phyloP scores from a whole-genome alignment of 2,888 invertebrate genomes.

The Agrilus biguttatus region DNA sequence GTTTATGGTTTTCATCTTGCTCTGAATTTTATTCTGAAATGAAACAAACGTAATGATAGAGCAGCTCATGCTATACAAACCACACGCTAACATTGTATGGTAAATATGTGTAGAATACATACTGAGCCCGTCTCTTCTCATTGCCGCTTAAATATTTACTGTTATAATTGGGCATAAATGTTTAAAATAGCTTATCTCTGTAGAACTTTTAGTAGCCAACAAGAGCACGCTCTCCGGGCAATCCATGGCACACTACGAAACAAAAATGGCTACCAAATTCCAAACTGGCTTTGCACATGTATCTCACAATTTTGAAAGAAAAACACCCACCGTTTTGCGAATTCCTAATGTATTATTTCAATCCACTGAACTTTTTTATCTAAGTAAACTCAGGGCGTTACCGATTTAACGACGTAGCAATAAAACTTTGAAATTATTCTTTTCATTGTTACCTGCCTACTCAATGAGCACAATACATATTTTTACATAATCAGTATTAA shows the following conservation, averaged over 20 bases:
- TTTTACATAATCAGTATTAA: no score
- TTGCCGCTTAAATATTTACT: slow-evolving; percentile 14
- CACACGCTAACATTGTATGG: slow-evolving; percentile 7
- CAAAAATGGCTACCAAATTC: slow-evolving; percentile 24
- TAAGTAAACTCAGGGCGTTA: no score
- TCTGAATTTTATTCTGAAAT: slow-evolving; percentile 58
- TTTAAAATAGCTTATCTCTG: slow-evolving; percentile 12
- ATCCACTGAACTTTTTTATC: no score
- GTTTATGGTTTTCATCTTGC: slow-evolving; percentile 67
- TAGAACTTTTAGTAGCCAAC: slow-evolving; percentile 9
- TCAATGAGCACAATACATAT: no score
- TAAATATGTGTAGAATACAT: slow-evolving; percentile 16
- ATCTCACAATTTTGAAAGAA: no score
- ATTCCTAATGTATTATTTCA: no score
- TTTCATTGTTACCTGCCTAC: no score
- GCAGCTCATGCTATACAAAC: slow-evolving; percentile 2
- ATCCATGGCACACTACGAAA: slow-evolving; percentile 22
- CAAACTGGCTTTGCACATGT: slow-evolving; percentile 2
- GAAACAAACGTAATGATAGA: slow-evolving; percentile 13
- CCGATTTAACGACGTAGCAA: no score
- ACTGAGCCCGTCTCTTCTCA: slow-evolving; percentile 15
- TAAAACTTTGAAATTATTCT: no score
- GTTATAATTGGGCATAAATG: slow-evolving; percentile 16
- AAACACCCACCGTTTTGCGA: no score
- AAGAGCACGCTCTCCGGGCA: slow-evolving; percentile 12